Conservation (phyloP, 2,888 invertebrate genomes). For the Beris chalybata region DNA sequence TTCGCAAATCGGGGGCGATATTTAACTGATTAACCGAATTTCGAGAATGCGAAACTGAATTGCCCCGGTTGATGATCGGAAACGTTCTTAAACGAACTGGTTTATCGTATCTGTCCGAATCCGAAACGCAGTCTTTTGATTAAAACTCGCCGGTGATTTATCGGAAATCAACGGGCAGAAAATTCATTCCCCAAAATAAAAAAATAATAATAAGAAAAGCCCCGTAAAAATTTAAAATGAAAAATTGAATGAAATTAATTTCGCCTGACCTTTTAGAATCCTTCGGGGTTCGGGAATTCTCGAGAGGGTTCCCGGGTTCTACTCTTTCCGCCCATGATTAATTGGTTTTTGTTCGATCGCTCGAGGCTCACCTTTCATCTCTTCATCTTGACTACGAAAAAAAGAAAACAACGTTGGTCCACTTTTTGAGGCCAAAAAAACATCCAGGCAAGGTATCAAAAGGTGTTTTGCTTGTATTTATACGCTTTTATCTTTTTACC, state of each 20-base stretch:
- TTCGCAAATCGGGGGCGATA: constrained; percentile 1
- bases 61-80: no score
- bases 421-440: constrained; percentile 19
- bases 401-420: constrained; percentile 5
- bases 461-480: constrained; percentile 20
- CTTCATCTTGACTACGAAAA: constrained; percentile 33
- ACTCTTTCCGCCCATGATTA: constrained; percentile 33
- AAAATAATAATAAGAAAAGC: constrained; percentile 1
- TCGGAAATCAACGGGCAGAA: constrained; percentile 31
- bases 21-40: constrained; percentile 8
- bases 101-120: not conserved
- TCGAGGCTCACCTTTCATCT: constrained; percentile 37
- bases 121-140: constrained; percentile 31
- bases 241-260: constrained; percentile 38
- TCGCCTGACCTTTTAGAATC: constrained; percentile 34
- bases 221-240: constrained; percentile 36
- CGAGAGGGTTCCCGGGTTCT: constrained; percentile 8
- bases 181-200: constrained; percentile 16
- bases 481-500: constrained; percentile 23
- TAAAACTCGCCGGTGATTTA: constrained; percentile 36
- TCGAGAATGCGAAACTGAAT: no score
- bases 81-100: no score
- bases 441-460: constrained; percentile 19
- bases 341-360: constrained; percentile 36
- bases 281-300: constrained; percentile 17